Base-by-base conservation (phyloP, 2,797 vertebrate species). In the Poeciliopsis presidionis region DNA sequence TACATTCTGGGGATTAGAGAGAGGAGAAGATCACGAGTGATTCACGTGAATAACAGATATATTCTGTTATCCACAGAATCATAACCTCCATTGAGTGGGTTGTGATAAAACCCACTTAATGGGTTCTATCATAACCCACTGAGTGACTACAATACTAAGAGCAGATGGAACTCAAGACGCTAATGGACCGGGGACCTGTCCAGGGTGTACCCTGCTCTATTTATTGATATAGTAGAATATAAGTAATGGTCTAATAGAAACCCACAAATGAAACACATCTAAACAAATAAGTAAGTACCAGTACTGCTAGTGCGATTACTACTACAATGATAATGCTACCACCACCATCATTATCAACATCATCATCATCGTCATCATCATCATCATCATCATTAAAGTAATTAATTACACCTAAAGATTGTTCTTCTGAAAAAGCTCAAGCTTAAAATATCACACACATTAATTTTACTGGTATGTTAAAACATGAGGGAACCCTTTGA, bases 11-110 rank as follows among this genome's bases (percentile, higher is more conserved):
- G 90, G 90, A 93, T 93, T 94, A 93, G 76, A 88, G 85, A 79
- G 82, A 82, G 84, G 75, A 84, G 81, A 80, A 89, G 86, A 85
- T 86, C 91, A 90, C 90, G 80, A 88, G 90, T 86, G 91, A 90
- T 78, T 92, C 89, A 92, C 89, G 87, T 91, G 85, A 89, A 94
- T 92, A 94, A 89, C 84, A 90, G 88, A 85, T 81, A 87, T 78
- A 43, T 9, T 43, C 2, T 43, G 43, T 43, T 43, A 43, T 43
- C 12, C 43, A 43, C 43, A 11, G 2, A 45, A 45, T 45, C 43
- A 45, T 45, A 45, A 45, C 43, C 43, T 2, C 43, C 43, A 12
- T 12, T 45, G 11, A 45, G 3, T 45, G 43, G 43, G 11, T 12
- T 45, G 12, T 45, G 11, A 45, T 12, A 45, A 11, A 45, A 45